phyloP scores from a whole-genome alignment of 2,113 vertebrate genomes.

The Xenopus laevis region DNA sequence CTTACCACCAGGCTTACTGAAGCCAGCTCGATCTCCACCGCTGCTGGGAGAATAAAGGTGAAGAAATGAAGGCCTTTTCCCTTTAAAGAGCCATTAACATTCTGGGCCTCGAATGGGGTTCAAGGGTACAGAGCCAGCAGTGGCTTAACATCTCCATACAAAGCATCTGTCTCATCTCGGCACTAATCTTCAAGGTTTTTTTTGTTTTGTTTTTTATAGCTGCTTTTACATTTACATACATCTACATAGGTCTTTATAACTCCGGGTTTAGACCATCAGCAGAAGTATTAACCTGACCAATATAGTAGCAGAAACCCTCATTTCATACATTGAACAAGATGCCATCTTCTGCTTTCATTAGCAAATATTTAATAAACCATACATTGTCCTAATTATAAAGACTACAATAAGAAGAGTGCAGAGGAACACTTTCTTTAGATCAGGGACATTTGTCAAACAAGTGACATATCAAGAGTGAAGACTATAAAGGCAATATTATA shows the following conservation, averaged over 20 bases:
- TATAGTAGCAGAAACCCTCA: not conserved
- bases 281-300: constrained; percentile 61
- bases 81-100: constrained; percentile 96
- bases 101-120: constrained; percentile 90
- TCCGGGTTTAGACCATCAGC: constrained; percentile 52
- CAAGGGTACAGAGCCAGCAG: constrained; percentile 85
- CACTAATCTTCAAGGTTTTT: constrained; percentile 58
- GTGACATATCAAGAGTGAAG: too few relatives aligned
- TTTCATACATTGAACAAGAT: not conserved
- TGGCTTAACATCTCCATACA: constrained; percentile 84
- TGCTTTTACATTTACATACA: constrained; percentile 68
- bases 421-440: not conserved
- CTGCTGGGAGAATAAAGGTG: constrained; percentile 99
- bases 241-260: constrained; percentile 63
- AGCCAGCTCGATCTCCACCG: constrained; percentile 99
- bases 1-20: constrained; percentile 99
- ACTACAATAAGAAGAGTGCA: not conserved
- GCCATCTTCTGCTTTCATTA: not conserved
- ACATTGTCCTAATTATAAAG: not conserved
- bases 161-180: constrained; percentile 72
- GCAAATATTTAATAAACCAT: too few relatives aligned
- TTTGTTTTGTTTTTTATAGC: constrained; percentile 70
- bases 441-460: too few relatives aligned
- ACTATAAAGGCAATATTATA: constrained; percentile 24
- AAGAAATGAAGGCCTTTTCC: constrained; percentile 98